Conservation (phyloP, 2,113 vertebrate species). For the Ophthalmotilapia sp. region DNA sequence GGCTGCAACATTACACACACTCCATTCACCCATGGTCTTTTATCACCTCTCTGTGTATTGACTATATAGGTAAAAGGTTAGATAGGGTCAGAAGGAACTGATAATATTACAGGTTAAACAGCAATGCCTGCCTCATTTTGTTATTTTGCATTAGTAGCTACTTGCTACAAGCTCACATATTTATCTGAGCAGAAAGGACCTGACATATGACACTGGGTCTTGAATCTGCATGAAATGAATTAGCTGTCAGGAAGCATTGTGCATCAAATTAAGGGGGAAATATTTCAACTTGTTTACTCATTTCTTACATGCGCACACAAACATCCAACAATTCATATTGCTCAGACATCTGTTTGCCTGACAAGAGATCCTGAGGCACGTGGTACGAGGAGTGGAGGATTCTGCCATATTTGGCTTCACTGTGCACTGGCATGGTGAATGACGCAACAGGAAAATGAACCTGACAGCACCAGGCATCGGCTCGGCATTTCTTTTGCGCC, state of each 20-base stretch:
- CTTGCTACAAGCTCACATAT: slow-evolving; percentile 9
- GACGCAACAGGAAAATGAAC: slow-evolving; percentile 66
- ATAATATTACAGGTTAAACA: slow-evolving; percentile 41
- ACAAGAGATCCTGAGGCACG: slow-evolving; percentile 50
- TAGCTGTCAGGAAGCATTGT: slow-evolving; percentile 70
- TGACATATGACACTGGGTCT: slow-evolving; percentile 42
- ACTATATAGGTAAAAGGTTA: slow-evolving; percentile 48
- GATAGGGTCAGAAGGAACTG: slow-evolving; percentile 28
- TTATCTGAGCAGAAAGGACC: slow-evolving; percentile 29
- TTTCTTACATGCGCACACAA: slow-evolving; percentile 35
- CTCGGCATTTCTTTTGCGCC: slow-evolving; percentile 59
- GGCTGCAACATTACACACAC: slow-evolving; percentile 63
- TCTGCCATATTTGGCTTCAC: slow-evolving; percentile 55
- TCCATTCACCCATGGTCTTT: slow-evolving; percentile 47
- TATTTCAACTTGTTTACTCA: slow-evolving; percentile 63
- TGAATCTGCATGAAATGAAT: slow-evolving; percentile 28
- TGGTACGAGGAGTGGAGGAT: slow-evolving; percentile 37
- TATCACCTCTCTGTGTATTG: slow-evolving; percentile 43
- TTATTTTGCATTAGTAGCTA: neutral
- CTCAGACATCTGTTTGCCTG: slow-evolving; percentile 57
- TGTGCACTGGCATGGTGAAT: slow-evolving; percentile 57
- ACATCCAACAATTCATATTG: slow-evolving; percentile 45
- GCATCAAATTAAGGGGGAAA: slow-evolving; percentile 71
- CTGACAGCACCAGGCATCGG: slow-evolving; percentile 66
- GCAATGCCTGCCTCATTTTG: neutral